Base-by-base conservation (phyloP, 2,797 vertebrate species). In the Dipus sagitta region DNA sequence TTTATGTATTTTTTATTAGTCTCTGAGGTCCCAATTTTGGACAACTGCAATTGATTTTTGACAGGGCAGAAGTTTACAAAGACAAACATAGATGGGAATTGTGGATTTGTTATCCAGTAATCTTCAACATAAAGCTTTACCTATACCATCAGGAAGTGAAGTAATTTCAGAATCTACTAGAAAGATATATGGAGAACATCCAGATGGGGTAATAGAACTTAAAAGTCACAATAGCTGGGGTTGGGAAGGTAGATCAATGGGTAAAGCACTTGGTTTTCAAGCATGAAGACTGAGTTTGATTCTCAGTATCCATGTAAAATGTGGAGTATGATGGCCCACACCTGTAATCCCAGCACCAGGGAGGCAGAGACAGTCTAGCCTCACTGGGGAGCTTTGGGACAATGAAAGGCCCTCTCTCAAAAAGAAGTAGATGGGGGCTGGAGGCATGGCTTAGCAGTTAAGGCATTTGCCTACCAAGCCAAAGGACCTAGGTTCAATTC, bases 1-100 rank as follows among this genome's bases (percentile, higher is more conserved):
- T 83, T 64, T 24, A 92, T 93, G 79, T 84, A 88, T 81, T 95
- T 93, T 93, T 81, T 87, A 76, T 94, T 83, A 64, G 72, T 92
- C 95, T 89, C 86, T 11, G 52, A 78, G 88, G 90, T 68, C 77
- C 30, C 70, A 42, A 14, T 71, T 83, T 92, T n/a, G 60, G 90
- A 72, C 80, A 92, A 75, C 79, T 32, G 26, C 67, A 72, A 1
- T 58, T 30, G 26, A 71, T 92, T 96, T 96, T 90, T 90, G 81
- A 95, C 90, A 93, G 58, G 77, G 23, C 58, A 58, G 83, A 84
- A 34, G 54, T 91, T 88, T 89, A 67, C 71, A 81, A 34, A 92
- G 75, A 47, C 32, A n/a, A 18, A 20, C 14, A 58, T 24, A 84
- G 26, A 42, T 70, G n/a, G 38, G 80, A 91, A 52, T 34, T 4